Evolutionary conservation across 2,797 vertebrate species (phyloP).

Genomic region (Hyperoplus lanceolatus): DNA sequence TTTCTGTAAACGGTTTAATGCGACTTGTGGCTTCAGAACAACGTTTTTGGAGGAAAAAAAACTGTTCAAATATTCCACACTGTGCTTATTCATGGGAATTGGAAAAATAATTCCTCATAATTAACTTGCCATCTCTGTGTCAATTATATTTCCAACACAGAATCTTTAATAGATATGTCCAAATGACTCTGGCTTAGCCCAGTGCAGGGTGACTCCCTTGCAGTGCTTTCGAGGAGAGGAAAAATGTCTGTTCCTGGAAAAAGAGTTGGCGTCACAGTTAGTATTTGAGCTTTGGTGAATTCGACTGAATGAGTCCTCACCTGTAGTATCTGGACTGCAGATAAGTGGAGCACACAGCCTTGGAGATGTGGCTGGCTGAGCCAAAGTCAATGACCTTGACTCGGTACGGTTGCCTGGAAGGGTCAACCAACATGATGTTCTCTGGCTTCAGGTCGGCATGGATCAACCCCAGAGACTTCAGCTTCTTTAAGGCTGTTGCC

Average conservation of each 20-base stretch:
- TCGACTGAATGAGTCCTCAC: slow-evolving; percentile 77
- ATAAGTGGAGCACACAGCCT: slow-evolving; percentile 98
- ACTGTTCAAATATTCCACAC: not conserved
- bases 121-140: not conserved
- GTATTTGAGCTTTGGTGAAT: not conserved
- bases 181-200: not conserved
- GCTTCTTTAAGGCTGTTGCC: slow-evolving; percentile 95
- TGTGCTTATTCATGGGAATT: not conserved
- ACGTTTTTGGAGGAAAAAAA: too few relatives aligned
- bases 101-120: not conserved
- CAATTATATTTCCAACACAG: not conserved
- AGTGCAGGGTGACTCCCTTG: not conserved
- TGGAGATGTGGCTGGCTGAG: slow-evolving; percentile 97
- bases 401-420: slow-evolving; percentile 94
- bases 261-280: not conserved
- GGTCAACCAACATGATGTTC: slow-evolving; percentile 99
- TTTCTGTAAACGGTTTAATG: not conserved
- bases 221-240: not conserved
- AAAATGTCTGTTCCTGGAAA: not conserved
- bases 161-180: not conserved
- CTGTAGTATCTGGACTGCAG: slow-evolving; percentile 99
- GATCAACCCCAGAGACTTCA: slow-evolving; percentile 97
- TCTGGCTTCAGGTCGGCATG: slow-evolving; percentile 99
- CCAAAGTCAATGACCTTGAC: slow-evolving; percentile 99
- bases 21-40: not conserved